Conservation (phyloP, 1,140 invertebrate genomes). For the Drosophila busckii region DNA sequence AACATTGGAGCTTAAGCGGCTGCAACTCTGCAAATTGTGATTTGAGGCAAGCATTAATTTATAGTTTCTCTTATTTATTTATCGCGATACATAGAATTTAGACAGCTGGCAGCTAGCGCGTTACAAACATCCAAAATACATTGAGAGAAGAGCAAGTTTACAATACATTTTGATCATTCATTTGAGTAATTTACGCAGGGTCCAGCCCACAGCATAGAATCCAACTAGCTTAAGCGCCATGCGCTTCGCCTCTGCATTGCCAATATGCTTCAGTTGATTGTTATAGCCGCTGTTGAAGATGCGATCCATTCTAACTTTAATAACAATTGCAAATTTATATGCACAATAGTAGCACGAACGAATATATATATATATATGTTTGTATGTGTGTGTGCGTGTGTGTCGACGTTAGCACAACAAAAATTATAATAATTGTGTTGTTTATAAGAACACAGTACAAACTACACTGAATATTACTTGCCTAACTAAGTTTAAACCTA, state of each 20-base stretch:
- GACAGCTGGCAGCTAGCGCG: neutral
- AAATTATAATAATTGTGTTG: too few species aligned
- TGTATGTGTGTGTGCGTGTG: too few species aligned
- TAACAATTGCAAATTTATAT: too few species aligned
- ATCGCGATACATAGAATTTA: slow-evolving; percentile 42
- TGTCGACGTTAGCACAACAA: too few species aligned
- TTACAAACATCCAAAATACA: neutral
- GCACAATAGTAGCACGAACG: too few species aligned
- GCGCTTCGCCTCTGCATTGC: slow-evolving; percentile 42
- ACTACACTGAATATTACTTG: too few species aligned
- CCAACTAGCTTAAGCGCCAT: slow-evolving; percentile 55
- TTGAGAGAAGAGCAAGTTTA: neutral
- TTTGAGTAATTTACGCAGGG: slow-evolving; percentile 55
- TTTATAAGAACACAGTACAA: too few species aligned
- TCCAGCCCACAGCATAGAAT: slow-evolving; percentile 62
- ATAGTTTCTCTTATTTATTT: slow-evolving; percentile 4
- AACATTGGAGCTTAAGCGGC: slow-evolving; percentile 3
- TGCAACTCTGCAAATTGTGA: slow-evolving; percentile 34
- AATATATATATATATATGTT: too few species aligned
- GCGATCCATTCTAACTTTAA: slow-evolving; percentile 33
- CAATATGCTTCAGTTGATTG: slow-evolving; percentile 33
- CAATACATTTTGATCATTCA: slow-evolving; percentile 1
- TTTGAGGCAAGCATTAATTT: slow-evolving; percentile 45
- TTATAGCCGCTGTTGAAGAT: slow-evolving; percentile 42
- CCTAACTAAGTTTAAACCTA: too few species aligned